Evolutionary conservation across 2,113 vertebrate species (phyloP).

Genomic region (Agapornis roseicollis): DNA sequence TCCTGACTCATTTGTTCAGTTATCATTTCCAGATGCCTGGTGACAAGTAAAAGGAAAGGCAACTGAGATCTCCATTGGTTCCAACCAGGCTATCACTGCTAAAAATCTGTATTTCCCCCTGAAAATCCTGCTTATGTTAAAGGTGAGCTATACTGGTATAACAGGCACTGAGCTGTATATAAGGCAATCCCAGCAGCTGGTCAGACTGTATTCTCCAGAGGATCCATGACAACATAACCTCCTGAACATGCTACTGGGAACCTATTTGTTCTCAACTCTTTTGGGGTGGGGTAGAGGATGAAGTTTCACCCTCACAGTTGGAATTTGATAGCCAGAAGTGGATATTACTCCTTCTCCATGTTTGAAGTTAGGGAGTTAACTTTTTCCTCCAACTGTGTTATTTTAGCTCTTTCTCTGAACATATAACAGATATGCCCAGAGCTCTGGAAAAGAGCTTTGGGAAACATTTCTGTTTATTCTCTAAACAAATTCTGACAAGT

Average conservation of each 20-base stretch:
- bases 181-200: background rate
- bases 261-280: background rate
- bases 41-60: background rate
- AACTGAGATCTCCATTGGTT: background rate
- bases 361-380: background rate
- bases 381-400: background rate
- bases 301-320: background rate
- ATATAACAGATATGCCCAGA: background rate
- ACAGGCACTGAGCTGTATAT: background rate
- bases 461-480: constrained; percentile 28
- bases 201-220: background rate
- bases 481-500: constrained; percentile 49
- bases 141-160: background rate
- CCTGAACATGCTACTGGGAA: background rate
- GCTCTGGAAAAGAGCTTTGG: constrained; percentile 22
- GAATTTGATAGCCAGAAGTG: background rate
- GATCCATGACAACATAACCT: accelerated
- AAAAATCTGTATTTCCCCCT: background rate
- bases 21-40: background rate
- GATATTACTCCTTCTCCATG: background rate
- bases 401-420: background rate
- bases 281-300: background rate
- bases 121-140: background rate
- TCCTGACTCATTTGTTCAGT: background rate
- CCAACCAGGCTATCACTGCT: background rate